Base-by-base conservation (phyloP, 2,888 invertebrate species). In the Pasiphila rectangulata region DNA sequence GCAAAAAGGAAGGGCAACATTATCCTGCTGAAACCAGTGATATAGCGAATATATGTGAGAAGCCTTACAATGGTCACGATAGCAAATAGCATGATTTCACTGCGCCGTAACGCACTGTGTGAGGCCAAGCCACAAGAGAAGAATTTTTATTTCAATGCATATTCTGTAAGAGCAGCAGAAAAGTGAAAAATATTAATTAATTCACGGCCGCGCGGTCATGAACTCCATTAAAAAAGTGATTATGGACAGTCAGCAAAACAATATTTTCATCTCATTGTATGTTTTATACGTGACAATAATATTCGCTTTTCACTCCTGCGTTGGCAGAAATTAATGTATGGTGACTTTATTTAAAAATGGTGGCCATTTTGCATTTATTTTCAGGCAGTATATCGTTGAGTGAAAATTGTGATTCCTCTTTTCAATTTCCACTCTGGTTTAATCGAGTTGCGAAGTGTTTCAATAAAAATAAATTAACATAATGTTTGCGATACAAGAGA, bases 201-300 rank as follows among this genome's bases (percentile, higher is more conserved):
- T 57, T 54, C 59, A 46, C 49, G 49, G 48, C 55, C 51, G 45
- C 48, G 43, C 50, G 57, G 67, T 64, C 68, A 69, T 67, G 69
- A 63, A 63, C 56, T 65, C 61, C 57, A 69, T 69, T 67, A 65
- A 55, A 59, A 63, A 63, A 57, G 59, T 60, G 58, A 63, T 64
- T 61, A 63, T 58, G 61, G 50, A 60, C 57, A 53, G 61, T 61
- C 59, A 59, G 65, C 63, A 57, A 51, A 64, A 61, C 51, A 62
- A 61, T 63, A 61, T 63, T 63, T 59, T 58, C 57, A 58, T 60
- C 53, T 56, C 57, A 58, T 58, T 57, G 54, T 39, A 55, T 56
- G 50, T 60, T 55, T 47, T 43, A 41, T 43, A 44, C 56, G 57
- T 53, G 55, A 53, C 47, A 17, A 50, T 56, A 35, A 39, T 43